Conservation (phyloP, 2,113 vertebrate genomes). For the Todiramphus saurophagus region DNA sequence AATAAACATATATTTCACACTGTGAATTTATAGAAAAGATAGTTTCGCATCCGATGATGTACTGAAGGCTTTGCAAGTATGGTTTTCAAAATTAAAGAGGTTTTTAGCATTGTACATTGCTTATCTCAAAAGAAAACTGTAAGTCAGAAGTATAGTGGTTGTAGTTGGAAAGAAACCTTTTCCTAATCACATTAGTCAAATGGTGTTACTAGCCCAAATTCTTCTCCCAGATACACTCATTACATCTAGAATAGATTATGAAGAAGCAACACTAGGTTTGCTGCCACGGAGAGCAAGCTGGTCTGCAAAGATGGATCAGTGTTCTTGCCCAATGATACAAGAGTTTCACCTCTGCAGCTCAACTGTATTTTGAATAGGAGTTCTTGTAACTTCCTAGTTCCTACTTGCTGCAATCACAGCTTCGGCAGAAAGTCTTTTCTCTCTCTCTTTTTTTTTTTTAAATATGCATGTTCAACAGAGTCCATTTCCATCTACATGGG, state of each 20-base stretch:
- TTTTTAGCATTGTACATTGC: background rate
- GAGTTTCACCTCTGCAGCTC: background rate
- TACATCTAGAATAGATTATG: background rate
- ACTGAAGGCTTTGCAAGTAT: background rate
- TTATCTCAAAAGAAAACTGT: background rate
- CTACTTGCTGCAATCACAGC: background rate
- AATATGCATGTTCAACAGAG: background rate
- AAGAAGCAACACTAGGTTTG: background rate
- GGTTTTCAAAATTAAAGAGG: background rate
- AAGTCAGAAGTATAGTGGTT: background rate
- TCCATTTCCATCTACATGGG: background rate
- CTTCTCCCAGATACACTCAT: background rate
- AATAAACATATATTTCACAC: background rate
- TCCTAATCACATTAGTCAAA: background rate
- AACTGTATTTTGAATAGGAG: background rate
- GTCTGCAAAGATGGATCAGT: rapidly evolving
- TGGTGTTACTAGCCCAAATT: background rate
- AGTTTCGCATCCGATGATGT: background rate
- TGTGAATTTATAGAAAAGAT: background rate
- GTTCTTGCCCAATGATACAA: rapidly evolving
- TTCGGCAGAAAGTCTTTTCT: background rate
- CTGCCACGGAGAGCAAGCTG: background rate
- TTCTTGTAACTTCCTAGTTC: background rate
- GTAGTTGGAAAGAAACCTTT: background rate
- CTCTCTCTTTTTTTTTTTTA: background rate